Base-by-base conservation (phyloP, 2,113 vertebrate genomes). In the Thamnaconus septentrionalis region DNA sequence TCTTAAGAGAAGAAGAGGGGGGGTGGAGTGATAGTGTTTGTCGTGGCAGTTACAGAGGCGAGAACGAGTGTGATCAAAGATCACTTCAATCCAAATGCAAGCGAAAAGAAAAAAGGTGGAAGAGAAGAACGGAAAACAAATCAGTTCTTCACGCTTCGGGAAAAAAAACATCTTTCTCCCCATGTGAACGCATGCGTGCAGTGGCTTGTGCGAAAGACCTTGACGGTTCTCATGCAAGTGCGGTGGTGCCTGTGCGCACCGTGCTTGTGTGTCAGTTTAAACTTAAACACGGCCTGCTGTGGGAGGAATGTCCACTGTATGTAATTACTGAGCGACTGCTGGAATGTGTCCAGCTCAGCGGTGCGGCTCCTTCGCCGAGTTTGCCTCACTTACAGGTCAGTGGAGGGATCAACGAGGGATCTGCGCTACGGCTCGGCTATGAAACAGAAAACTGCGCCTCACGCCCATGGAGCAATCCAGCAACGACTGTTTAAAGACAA, bases 321-420 rank as follows among this genome's bases (percentile, higher is more conserved):
- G 72, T 71, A 78, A 79, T 80, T 80, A 59, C 79, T 76, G 54
- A 9, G 61, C 71, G 72, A 69, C 61, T 10, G 46, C 59, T 78
- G 81, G 77, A 86, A 82, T 84, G 64, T 73, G 78, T 80, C 70
- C 49, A 48, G 61, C 75, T 80, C 66, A 82, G 65, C 73, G 69
- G 41, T 73, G 43, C 45, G 46, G 66, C 71, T 76, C 69, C 57
- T 18, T 56, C 63, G 70, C 56, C 0, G 31, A 70, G 61, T 76
- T 73, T 60, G 70, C 62, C 58, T 71, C 63, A 69, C 69, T 71
- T 59, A 64, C 61, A 79, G 78, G 70, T 81, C 78, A 82, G 39
- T 47, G 71, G 42, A 76, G 61, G 56, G 57, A 78, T 71, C 71
- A 52, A 41, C 43, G 67, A 52, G 61, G 64, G 64, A 58, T 63